phyloP scores from a whole-genome alignment of 2,113 vertebrate genomes.

The Gadus chalcogrammus region DNA sequence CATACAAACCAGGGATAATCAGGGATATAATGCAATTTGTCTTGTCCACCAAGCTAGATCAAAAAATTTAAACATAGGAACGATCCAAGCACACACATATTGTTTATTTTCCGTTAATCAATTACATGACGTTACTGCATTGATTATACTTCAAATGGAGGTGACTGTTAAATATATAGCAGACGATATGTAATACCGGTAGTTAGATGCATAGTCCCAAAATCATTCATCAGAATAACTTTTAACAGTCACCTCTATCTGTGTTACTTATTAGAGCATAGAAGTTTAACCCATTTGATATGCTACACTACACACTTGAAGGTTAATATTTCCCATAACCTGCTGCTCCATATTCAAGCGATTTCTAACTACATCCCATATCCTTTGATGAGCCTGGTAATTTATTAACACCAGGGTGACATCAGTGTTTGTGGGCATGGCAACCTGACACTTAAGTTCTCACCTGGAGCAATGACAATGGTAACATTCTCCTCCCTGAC shows the following conservation, averaged over 20 bases:
- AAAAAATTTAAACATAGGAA: too few species aligned
- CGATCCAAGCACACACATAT: too few species aligned
- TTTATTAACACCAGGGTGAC: slow-evolving; percentile 14
- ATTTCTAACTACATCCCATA: not conserved
- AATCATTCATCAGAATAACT: not conserved
- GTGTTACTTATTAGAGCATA: not conserved
- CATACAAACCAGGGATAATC: too few species aligned
- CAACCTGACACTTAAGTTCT: slow-evolving; percentile 33
- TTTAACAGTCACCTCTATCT: not conserved
- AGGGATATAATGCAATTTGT: too few species aligned
- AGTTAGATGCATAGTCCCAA: too few species aligned
- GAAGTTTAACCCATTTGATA: not conserved
- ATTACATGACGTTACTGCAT: too few species aligned
- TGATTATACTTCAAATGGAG: too few species aligned
- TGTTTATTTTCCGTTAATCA: too few species aligned
- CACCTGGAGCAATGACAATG: slow-evolving; percentile 43
- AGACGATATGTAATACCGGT: too few species aligned
- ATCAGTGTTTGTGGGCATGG: slow-evolving; percentile 26
- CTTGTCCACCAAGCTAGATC: too few species aligned
- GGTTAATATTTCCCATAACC: too few species aligned
- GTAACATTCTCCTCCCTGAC: slow-evolving; percentile 31
- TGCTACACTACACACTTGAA: not conserved
- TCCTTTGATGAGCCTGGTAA: slow-evolving; percentile 27
- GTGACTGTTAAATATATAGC: too few species aligned
- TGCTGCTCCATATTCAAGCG: not conserved